Conservation (phyloP, 2,113 vertebrate genomes). For the Antechinus stuartii region DNA sequence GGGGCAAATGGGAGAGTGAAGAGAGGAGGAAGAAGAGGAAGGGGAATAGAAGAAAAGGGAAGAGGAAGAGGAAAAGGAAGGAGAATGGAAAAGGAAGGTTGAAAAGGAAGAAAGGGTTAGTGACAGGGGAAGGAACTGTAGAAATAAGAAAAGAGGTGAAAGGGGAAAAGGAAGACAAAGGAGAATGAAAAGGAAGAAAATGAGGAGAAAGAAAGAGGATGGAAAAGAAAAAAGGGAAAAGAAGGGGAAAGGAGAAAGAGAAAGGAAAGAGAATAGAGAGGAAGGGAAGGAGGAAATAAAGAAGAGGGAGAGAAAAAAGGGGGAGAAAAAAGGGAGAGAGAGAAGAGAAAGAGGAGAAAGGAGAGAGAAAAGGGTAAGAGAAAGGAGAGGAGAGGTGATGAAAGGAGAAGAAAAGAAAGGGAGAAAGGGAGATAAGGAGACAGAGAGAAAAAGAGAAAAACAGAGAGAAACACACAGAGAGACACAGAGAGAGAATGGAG, state of each 20-base stretch:
- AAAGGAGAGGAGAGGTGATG: not conserved
- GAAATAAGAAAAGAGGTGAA: not conserved
- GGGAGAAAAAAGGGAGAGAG: not conserved
- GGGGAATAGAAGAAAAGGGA: not conserved
- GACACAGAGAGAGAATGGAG: not conserved
- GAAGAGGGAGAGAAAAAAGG: too few relatives aligned
- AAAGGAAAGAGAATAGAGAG: not conserved
- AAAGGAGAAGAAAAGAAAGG: not conserved
- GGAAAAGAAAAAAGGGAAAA: not conserved
- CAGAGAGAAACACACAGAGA: not conserved
- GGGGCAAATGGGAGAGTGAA: not conserved
- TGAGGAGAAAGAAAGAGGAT: not conserved
- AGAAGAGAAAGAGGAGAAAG: not conserved
- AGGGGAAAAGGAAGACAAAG: not conserved
- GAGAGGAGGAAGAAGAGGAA: not conserved
- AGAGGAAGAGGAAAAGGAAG: not conserved
- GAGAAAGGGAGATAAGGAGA: accelerated
- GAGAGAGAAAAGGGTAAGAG: not conserved
- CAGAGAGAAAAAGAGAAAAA: too few relatives aligned
- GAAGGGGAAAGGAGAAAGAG: not conserved
- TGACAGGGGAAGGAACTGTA: not conserved
- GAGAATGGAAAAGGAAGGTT: not conserved
- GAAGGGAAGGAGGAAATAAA: not conserved
- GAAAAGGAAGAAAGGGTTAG: not conserved
- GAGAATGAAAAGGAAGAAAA: not conserved